Percentiles rank a stretch among this genome's conserved stretches.
phyloP scores from a whole-genome alignment of 2,888 invertebrate species.

The Dilophus febrilis region DNA sequence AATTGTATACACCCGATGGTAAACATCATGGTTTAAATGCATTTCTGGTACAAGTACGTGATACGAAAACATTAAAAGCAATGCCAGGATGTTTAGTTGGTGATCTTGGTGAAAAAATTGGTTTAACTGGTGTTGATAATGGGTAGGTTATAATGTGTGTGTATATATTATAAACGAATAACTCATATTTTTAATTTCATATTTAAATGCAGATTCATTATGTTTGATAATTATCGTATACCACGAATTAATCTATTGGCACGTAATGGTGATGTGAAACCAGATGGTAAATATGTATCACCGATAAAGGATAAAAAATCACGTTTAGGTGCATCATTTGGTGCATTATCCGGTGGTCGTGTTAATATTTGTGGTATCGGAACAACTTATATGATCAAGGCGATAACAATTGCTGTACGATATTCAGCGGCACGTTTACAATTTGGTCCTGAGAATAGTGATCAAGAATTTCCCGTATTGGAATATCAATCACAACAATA shows the following conservation, averaged over 20 bases:
- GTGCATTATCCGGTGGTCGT: conserved; percentile 66
- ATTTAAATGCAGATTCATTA: conserved; percentile 47
- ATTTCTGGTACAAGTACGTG: conserved; percentile 75
- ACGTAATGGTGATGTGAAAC: conserved; percentile 70
- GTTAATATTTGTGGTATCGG: conserved; percentile 47
- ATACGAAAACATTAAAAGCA: conserved; percentile 50
- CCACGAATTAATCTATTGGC: conserved; percentile 67
- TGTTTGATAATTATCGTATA: conserved; percentile 65
- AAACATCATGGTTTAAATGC: conserved; percentile 69
- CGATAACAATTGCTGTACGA: conserved; percentile 65
- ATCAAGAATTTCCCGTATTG: conserved; percentile 64
- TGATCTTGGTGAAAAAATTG: conserved; percentile 85
- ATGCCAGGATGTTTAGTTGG: conserved; percentile 71
- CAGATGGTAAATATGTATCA: conserved; percentile 64
- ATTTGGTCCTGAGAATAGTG: conserved; percentile 55
- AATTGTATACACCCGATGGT: conserved; percentile 63
- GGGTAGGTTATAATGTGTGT: conserved; percentile 39
- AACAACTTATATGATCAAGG: conserved; percentile 46
- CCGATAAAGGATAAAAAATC: conserved; percentile 68
- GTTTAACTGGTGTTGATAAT: conserved; percentile 84
- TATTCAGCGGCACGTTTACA: conserved; percentile 78
- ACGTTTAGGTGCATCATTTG: conserved; percentile 68
- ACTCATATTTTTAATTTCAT: conserved; percentile 6
- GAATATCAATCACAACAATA: conserved; percentile 87
- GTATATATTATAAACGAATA: neutral